Conservation (phyloP, 2,113 vertebrate genomes). For the Poeciliopsis occidentalis region DNA sequence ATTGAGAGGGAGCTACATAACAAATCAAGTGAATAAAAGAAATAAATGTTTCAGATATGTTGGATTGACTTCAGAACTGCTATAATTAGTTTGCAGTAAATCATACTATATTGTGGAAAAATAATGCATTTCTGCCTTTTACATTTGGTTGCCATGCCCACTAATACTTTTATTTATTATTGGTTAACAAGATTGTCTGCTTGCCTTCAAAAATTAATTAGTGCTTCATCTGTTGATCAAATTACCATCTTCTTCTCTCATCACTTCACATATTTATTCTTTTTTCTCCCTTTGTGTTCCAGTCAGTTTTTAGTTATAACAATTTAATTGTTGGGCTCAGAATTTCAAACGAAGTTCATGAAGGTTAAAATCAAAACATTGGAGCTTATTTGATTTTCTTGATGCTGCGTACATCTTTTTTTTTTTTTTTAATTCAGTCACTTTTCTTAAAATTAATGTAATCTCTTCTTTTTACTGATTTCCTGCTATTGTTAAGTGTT, state of each 20-base stretch:
- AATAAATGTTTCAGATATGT: neutral
- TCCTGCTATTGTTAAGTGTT: too few species aligned
- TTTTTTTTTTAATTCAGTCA: neutral
- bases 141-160: slow-evolving; percentile 16
- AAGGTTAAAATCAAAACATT: slow-evolving; percentile 7
- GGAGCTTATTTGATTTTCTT: too few species aligned
- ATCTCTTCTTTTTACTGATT: neutral
- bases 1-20: neutral
- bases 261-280: slow-evolving; percentile 23
- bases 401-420: neutral
- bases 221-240: slow-evolving; percentile 49
- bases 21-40: neutral
- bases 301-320: slow-evolving; percentile 10
- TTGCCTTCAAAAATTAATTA: slow-evolving; percentile 49
- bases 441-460: neutral
- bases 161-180: slow-evolving; percentile 50
- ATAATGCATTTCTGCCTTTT: slow-evolving; percentile 12
- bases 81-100: neutral
- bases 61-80: neutral
- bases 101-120: slow-evolving; percentile 10
- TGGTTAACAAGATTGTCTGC: slow-evolving; percentile 36
- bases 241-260: slow-evolving; percentile 33
- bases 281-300: neutral
- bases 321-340: slow-evolving; percentile 1
- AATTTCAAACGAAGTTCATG: neutral